Percentiles rank a stretch among this genome's conserved stretches.
Evolutionary conservation across 2,113 vertebrate species (phyloP).

Genomic region (Synodontis membranacea): DNA sequence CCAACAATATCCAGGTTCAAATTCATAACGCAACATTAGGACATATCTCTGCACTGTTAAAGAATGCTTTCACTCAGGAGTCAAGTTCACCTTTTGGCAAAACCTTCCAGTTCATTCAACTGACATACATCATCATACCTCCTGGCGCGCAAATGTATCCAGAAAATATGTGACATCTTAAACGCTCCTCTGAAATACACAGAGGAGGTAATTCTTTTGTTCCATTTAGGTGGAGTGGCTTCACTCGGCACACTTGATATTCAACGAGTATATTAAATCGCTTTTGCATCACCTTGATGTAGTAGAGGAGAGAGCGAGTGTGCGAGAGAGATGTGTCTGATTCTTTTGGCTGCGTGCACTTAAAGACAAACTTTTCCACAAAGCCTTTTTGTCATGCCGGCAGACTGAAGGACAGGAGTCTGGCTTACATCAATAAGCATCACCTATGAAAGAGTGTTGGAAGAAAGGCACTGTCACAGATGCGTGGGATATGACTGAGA

Average conservation of each 20-base stretch:
- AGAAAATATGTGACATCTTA: slow-evolving; percentile 15
- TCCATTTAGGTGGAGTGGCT: slow-evolving; percentile 33
- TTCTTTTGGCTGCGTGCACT: slow-evolving; percentile 53
- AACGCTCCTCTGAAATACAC: slow-evolving; percentile 19
- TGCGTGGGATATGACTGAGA: slow-evolving; percentile 36
- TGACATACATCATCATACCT: slow-evolving; percentile 13
- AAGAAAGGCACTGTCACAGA: slow-evolving; percentile 36
- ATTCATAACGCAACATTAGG: background rate
- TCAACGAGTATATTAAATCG: slow-evolving; percentile 55
- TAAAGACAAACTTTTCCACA: slow-evolving; percentile 69
- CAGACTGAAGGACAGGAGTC: slow-evolving; percentile 67
- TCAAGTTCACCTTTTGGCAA: slow-evolving; percentile 15
- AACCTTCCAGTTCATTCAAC: background rate
- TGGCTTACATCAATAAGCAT: slow-evolving; percentile 65
- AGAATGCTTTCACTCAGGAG: background rate
- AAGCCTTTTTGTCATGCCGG: slow-evolving; percentile 58
- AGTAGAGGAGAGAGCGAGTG: slow-evolving; percentile 51
- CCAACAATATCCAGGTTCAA: background rate
- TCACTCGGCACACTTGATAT: slow-evolving; percentile 62
- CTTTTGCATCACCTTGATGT: slow-evolving; percentile 66
- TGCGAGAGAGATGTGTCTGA: slow-evolving; percentile 43
- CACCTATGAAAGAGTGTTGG: slow-evolving; percentile 44
- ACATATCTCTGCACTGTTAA: background rate
- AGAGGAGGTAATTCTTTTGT: slow-evolving; percentile 29
- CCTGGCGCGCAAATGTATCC: background rate